Conservation (phyloP, 2,797 vertebrate species). For the Microctenopoma steveboyesi region DNA sequence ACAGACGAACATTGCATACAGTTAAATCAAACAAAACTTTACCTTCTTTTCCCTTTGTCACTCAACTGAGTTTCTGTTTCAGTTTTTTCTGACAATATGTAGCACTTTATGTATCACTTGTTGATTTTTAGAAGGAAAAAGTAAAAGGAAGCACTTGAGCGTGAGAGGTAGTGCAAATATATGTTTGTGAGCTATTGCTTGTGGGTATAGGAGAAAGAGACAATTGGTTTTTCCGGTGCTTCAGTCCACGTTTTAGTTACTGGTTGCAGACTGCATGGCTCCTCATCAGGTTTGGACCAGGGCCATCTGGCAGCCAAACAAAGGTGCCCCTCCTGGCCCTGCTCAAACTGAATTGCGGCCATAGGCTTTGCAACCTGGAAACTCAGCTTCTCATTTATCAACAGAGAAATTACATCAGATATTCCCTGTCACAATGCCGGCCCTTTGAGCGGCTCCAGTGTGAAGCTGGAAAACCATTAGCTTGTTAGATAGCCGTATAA, state of each 20-base stretch:
- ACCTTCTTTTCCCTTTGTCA: constrained; percentile 28
- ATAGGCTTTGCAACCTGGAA: constrained; percentile 83
- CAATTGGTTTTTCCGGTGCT: constrained; percentile 73
- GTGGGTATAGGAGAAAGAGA: constrained; percentile 60
- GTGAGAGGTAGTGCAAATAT: neutral
- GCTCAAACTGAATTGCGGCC: constrained; percentile 79
- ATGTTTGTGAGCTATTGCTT: constrained; percentile 39
- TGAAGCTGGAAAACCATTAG: constrained; percentile 78
- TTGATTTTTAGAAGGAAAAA: neutral
- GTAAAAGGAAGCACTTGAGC: constrained; percentile 34
- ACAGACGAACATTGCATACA: neutral
- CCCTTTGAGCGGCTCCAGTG: constrained; percentile 71
- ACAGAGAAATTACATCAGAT: constrained; percentile 83
- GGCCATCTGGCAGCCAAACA: constrained; percentile 88
- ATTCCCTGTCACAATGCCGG: constrained; percentile 77
- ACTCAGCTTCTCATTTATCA: constrained; percentile 87
- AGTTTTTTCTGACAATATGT: constrained; percentile 6
- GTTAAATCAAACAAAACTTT: constrained; percentile 42
- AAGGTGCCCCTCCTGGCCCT: constrained; percentile 87
- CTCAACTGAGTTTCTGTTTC: constrained; percentile 27
- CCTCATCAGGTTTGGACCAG: constrained; percentile 81
- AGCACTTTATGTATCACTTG: neutral
- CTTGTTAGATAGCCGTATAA: constrained; percentile 79
- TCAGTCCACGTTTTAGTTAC: constrained; percentile 81
- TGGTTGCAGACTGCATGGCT: constrained; percentile 86